Evolutionary conservation across 2,113 vertebrate species (phyloP), one percentile per base, ranked within the genome.

Genomic region (Malurus melanocephalus): DNA sequence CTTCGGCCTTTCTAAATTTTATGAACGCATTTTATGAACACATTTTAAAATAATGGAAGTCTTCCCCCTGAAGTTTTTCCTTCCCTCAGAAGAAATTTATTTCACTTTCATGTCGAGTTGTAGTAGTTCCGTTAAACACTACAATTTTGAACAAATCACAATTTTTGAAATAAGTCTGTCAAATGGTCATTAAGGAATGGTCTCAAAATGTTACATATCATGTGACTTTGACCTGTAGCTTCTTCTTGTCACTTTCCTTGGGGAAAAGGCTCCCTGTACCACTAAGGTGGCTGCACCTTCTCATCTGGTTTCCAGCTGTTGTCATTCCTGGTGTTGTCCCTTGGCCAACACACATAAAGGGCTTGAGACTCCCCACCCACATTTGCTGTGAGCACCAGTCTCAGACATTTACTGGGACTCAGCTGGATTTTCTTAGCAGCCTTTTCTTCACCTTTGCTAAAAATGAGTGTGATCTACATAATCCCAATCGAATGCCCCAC

Each of bases 301-400:
- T 97, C 94, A 89, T 97, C 94, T 97, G 96, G 90, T 84, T 95
- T 94, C 83, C 96, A 97, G 97, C 94, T 93, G 94, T 56, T 94
- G 96, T 85, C 95, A 89, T 94, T 88, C 82, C 66, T 79, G 65
- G 73, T 84, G 75, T 43, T 91, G 87, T 95, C 91, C 94, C 89
- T 69, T 6, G 19, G 96, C 94, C 94, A 95, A 43, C 82, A 92
- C 53, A 90, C 89, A 96, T 95, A 96, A 97, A 95, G 94, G 96
- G 85, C 61, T 84, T 1, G 2, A 72, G 65, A 82, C 95, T 55
- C 85, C 94, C 96, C 96, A 96, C 95, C 92, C 83, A 92, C 85
- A 60, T 92, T 87, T 87, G 84, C 80, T 80, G 56, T 67, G 92
- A 96, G 91, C 93, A 92, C 83, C 4, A 5, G 18, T 79, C 93